Evolutionary conservation across 2,113 vertebrate species (phyloP).

Genomic region (Halcyon malimbica): DNA sequence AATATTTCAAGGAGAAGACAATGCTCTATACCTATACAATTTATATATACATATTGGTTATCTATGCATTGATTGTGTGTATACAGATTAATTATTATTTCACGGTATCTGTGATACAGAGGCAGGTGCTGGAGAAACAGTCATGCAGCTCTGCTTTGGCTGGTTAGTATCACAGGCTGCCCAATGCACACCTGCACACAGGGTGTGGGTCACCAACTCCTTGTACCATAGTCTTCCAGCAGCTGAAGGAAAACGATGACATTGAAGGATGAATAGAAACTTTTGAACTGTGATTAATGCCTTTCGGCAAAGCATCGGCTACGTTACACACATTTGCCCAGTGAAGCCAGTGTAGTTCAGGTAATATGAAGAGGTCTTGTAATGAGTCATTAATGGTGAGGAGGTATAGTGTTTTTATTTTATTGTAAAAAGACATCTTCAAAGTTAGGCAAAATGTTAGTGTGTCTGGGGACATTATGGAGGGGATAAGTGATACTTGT

Average conservation of each 20-base stretch:
- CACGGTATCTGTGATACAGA: fast-evolving
- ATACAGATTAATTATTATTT: background rate
- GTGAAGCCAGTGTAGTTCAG: background rate
- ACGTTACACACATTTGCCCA: background rate
- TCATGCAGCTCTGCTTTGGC: fast-evolving
- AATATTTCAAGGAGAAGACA: background rate
- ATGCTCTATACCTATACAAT: background rate
- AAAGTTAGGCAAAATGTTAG: background rate
- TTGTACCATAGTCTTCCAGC: background rate
- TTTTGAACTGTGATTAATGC: background rate
- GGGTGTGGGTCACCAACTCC: background rate
- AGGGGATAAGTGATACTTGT: background rate
- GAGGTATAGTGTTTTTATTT: background rate
- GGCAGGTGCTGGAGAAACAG: background rate
- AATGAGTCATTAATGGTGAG: background rate
- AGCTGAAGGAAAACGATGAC: no score
- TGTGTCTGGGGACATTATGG: background rate
- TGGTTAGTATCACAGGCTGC: background rate
- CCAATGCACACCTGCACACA: fast-evolving
- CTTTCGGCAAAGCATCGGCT: background rate
- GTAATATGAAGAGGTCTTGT: background rate
- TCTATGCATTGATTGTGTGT: background rate
- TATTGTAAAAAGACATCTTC: background rate
- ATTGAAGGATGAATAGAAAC: background rate
- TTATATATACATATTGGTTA: fast-evolving